Base-by-base conservation (phyloP, 2,797 vertebrate genomes). In the Zalophus californianus region DNA sequence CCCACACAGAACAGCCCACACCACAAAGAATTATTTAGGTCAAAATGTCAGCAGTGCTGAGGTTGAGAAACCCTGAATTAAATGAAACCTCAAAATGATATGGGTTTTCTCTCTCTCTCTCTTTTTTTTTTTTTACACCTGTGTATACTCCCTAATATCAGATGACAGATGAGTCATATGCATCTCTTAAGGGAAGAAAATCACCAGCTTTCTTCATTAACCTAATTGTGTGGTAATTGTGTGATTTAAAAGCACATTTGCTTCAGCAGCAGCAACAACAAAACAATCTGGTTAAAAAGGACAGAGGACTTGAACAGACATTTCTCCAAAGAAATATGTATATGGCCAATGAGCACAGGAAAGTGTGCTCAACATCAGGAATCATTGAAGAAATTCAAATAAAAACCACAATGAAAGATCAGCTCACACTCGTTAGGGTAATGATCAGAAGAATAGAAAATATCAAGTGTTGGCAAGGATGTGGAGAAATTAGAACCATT, bases 1-100 rank as follows among this genome's bases (percentile, higher is more conserved):
- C 9, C 1, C 1, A 0, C 70, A 16, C 14, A 12, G 21, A 32
- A n/a, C 29, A 16, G 29, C 23, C n/a, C 18, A 5, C 6, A 2
- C 29, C 18, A 4, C 29, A 11, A 11, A 4, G 15, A 48, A 7
- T 1, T 15, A 4, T 38, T 14, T 41, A 2, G 32, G 6, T 27
- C 27, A n/a, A 3, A 38, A 32, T 0, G 10, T 14, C 3, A 14
- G 56, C 5, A 18, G 41, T 8, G 15, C 80, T 13, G 23, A 35
- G n/a, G 16, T 0, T 23, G 32, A 86, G 32, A 29, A 85, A 29
- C 1, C 7, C 32, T 7, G 3, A 27, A 16, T 21, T 15, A n/a
- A 32, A 14, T 1, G 15, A 41, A 84, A 38, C 32, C 29, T n/a
- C 23, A 25, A 27, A 23, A 18, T 14, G 48, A 16, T 4, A 4